These are phyloP conservation scores for Zaprionus lineosus DNA, from an alignment of 2,888 invertebrate genomes.

Conservation along the genomic window DNA sequence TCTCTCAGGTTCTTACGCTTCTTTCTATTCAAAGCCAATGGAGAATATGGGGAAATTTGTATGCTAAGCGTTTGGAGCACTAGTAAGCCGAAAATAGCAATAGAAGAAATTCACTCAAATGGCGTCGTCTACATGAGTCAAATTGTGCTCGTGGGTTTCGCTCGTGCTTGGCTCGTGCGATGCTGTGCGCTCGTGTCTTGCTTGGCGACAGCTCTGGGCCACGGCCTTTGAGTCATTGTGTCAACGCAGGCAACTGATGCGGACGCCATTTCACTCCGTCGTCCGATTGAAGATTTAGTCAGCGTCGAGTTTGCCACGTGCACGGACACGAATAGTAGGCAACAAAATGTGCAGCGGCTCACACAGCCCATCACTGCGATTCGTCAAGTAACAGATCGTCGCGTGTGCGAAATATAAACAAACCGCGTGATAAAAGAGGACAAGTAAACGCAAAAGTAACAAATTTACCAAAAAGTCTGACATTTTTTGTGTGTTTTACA, in stretches of 20 bases:
- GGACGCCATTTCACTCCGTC: constrained; percentile 44
- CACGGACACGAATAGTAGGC: constrained; percentile 54
- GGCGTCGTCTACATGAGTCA: constrained; percentile 21
- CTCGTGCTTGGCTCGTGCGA: constrained; percentile 15
- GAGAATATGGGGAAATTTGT: constrained; percentile 44
- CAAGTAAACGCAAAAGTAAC: constrained; percentile 7
- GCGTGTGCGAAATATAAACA: constrained; percentile 39
- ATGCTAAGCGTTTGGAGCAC: not conserved
- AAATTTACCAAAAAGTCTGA: constrained; percentile 4
- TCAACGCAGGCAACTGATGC: constrained; percentile 51
- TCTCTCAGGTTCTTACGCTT: constrained; percentile 1
- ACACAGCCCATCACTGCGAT: constrained; percentile 14
- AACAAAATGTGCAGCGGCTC: constrained; percentile 6
- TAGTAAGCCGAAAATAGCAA: constrained; percentile 28
- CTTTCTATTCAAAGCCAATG: not conserved
- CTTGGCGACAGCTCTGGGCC: constrained; percentile 35
- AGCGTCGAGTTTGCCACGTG: constrained; percentile 71
- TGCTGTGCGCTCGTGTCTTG: constrained; percentile 41
- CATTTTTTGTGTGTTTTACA: constrained; percentile 6
- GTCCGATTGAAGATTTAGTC: constrained; percentile 46
- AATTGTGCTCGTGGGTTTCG: constrained; percentile 7
- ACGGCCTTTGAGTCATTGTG: constrained; percentile 52
- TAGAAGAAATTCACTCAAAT: constrained; percentile 19
- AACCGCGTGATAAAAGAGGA: too few species aligned
- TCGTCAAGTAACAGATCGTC: constrained; percentile 6